Base-by-base conservation (phyloP, 2,888 invertebrate genomes). In the Myopa testacea region DNA sequence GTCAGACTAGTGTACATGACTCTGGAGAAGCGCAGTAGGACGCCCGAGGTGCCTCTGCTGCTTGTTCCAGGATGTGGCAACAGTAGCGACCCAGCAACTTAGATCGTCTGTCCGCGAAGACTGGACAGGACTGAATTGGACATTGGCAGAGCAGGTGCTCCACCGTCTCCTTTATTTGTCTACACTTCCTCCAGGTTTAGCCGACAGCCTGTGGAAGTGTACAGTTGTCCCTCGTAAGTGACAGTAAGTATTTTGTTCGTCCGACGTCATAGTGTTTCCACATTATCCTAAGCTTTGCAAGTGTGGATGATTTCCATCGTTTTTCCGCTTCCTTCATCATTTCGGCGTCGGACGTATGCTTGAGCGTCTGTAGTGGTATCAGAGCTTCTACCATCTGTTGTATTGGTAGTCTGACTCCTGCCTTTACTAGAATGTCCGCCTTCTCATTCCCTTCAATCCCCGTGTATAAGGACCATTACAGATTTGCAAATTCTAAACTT, bases 241-340 rank as follows among this genome's bases (percentile, higher is more conserved):
- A 58, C 58, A 58, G n/a, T 58, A 58, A 16, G 58, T 58, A n/a
- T 6, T n/a, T 1, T n/a, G 58, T 58, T n/a, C 3, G 4, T 58
- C n/a, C 16, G 10, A 6, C 58, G 58, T 58, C 58, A n/a, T 58
- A 58, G 12, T 58, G 58, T 14, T 16, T 58, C n/a, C 14, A 58
- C 58, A 58, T 58, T 10, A 58, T 10, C 14, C 16, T 6, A 58
- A n/a, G 58, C 10, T 58, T 1, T 1, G 26, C 26, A 26, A 1
- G 26, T 26, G 26, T 26, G 26, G 26, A 26, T 58, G 58, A 58
- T n/a, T 58, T 58, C 58, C 58, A 58, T 14, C n/a, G 12, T 16
- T 58, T n/a, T n/a, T n/a, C 58, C n/a, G 58, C 58, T n/a, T 58
- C 58, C n/a, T 58, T 58, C n/a, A 58, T 58, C 14, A 16, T 58